Evolutionary conservation across 1,140 invertebrate species (phyloP).

Genomic region (Platorchestia sp.): DNA sequence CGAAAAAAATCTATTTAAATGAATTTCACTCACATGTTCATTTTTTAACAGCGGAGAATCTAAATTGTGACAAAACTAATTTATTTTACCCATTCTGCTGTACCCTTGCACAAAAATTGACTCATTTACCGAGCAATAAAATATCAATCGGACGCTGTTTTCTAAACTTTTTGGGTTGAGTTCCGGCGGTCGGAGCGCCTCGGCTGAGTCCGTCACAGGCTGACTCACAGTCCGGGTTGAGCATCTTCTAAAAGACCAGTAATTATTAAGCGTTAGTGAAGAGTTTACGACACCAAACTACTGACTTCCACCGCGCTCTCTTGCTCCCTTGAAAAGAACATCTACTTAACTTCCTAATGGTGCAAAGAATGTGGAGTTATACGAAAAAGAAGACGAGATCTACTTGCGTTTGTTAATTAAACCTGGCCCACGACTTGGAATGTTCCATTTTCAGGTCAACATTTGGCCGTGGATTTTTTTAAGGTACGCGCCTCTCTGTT

Average conservation of each 20-base stretch:
- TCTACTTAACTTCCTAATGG: conserved; percentile 26
- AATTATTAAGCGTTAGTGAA: conserved; percentile 51
- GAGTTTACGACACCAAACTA: conserved; percentile 36
- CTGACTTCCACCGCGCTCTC: neutral
- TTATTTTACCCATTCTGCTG: too few species aligned
- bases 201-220: neutral
- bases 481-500: neutral
- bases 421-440: neutral
- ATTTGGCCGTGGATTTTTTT: neutral
- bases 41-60: neutral
- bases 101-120: too few species aligned
- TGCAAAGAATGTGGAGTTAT: neutral
- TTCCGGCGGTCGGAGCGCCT: neutral
- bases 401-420: neutral
- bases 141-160: neutral
- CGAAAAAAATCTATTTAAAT: too few species aligned
- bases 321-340: conserved; percentile 28
- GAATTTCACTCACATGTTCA: neutral
- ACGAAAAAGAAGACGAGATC: neutral
- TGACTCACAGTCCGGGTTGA: neutral
- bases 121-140: neutral
- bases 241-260: conserved; percentile 42
- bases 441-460: neutral
- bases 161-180: neutral
- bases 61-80: neutral